Evolutionary conservation across 2,113 vertebrate genomes (phyloP).

Genomic region (Propithecus coquereli): DNA sequence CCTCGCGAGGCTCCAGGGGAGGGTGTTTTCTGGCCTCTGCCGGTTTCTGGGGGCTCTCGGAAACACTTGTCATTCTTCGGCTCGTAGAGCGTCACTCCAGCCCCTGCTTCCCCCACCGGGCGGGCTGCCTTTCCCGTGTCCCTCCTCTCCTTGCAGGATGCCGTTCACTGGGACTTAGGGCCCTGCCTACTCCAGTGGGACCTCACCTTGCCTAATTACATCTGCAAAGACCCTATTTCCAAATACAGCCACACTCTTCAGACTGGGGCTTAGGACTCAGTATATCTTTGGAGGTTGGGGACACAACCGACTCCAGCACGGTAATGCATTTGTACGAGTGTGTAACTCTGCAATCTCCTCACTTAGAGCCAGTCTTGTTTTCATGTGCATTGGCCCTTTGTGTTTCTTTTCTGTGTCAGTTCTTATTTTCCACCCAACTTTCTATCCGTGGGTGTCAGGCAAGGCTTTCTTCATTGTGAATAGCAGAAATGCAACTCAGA

Average conservation of each 20-base stretch:
- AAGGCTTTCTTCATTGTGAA: background rate
- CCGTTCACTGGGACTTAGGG: background rate
- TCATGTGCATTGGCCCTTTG: background rate
- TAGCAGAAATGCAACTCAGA: background rate
- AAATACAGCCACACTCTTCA: background rate
- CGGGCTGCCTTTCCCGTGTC: background rate
- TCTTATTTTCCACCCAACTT: background rate
- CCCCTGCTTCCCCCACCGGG: accelerated
- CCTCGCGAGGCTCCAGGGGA: background rate
- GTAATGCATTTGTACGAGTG: background rate
- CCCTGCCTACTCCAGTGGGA: background rate
- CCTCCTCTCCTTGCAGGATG: background rate
- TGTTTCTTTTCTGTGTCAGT: background rate
- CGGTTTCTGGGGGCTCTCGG: background rate
- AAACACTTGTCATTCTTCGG: background rate
- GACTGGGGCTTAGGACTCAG: background rate
- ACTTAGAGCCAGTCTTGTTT: background rate
- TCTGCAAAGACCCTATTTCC: background rate
- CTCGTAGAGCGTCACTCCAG: accelerated
- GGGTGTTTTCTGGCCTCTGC: background rate
- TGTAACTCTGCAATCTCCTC: background rate
- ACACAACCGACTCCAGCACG: accelerated
- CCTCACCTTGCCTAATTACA: background rate
- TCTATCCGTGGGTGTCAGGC: background rate
- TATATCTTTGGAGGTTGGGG: background rate